Percentiles rank a stretch among this genome's conserved stretches.
Evolutionary conservation across 2,113 vertebrate species (phyloP).

Genomic region (Paramisgurnus dabryanus): DNA sequence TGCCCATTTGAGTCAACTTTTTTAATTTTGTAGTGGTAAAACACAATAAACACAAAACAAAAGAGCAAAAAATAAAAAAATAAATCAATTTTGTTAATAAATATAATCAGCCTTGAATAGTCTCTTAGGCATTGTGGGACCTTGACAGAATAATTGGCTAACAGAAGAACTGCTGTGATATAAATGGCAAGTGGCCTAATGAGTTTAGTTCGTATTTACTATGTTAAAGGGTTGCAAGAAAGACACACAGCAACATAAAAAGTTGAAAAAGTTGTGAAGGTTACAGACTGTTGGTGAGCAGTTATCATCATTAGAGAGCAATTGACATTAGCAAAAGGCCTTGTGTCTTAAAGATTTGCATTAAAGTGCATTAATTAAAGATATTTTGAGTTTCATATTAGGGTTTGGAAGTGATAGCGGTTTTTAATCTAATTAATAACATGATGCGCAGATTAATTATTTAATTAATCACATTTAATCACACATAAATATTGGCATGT

Average conservation of each 20-base stretch:
- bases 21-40: background rate
- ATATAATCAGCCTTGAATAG: background rate
- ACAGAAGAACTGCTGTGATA: background rate
- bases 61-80: no score
- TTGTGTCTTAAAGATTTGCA: background rate
- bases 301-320: conserved; percentile 41
- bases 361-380: conserved; percentile 35
- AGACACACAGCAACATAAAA: background rate
- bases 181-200: background rate
- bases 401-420: no score
- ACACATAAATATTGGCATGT: no score
- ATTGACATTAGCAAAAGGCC: conserved; percentile 26
- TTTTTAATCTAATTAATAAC: no score
- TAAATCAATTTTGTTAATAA: background rate
- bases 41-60: background rate
- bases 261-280: conserved; percentile 43
- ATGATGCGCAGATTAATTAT: no score
- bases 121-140: background rate
- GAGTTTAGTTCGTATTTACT: background rate
- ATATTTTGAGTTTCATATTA: background rate
- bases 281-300: conserved; percentile 36
- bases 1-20: background rate
- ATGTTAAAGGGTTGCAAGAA: background rate
- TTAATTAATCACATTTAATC: no score
- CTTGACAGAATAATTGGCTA: background rate